Conservation (phyloP, 2,797 vertebrate genomes). For the Pangasius larnaudii region DNA sequence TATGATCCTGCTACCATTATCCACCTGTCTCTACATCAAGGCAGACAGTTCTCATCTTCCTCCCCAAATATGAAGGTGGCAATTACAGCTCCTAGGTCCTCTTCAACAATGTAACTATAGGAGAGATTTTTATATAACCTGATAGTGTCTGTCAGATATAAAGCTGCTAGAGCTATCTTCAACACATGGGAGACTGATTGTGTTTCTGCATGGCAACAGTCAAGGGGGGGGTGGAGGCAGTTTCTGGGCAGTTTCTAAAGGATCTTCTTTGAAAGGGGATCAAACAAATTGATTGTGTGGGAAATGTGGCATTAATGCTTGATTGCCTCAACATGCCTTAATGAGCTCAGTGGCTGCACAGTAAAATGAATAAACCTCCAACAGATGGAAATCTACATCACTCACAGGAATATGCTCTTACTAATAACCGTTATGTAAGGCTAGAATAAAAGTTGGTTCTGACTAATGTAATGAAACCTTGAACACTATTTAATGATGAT, state of each 20-base stretch:
- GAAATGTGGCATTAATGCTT: conserved; percentile 34
- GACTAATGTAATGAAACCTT: conserved; percentile 67
- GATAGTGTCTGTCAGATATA: conserved; percentile 18
- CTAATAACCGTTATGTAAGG: conserved; percentile 69
- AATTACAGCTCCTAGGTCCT: conserved; percentile 41
- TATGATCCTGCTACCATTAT: conserved; percentile 53
- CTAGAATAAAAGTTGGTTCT: conserved; percentile 61
- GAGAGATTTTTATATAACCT: conserved; percentile 29
- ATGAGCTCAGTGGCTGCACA: conserved; percentile 51
- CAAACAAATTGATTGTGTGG: conserved; percentile 42
- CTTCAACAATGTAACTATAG: conserved; percentile 20
- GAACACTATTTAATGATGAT: conserved; percentile 69
- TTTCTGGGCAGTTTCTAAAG: conserved; percentile 25
- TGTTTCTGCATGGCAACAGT: conserved; percentile 18
- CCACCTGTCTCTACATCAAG: conserved; percentile 51
- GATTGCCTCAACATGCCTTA: conserved; percentile 50
- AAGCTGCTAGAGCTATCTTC: conserved; percentile 3
- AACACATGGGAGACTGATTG: neutral
- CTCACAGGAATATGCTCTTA: conserved; percentile 51
- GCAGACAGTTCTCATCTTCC: conserved; percentile 39
- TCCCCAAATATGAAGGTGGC: conserved; percentile 17
- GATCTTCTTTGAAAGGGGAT: conserved; percentile 42
- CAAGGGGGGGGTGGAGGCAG: neutral
- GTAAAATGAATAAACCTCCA: conserved; percentile 43
- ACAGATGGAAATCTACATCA: conserved; percentile 50